Base-by-base conservation (phyloP, 2,797 vertebrate genomes). In the Antennarius maculatus region DNA sequence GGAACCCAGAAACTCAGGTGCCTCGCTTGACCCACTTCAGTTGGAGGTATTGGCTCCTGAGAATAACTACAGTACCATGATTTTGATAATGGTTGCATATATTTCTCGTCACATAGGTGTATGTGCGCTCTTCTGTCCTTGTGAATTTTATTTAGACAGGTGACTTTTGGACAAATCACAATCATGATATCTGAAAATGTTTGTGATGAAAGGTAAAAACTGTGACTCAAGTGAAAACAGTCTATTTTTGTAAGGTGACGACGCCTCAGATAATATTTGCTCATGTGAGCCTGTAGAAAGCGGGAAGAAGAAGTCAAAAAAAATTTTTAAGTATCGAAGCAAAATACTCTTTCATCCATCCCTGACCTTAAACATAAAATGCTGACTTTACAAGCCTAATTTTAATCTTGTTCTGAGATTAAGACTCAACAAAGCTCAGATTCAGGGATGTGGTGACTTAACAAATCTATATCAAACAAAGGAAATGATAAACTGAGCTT, bases 31-130 rank as follows among this genome's bases (percentile, higher is more conserved):
- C 17, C 34, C 23, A 23, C 23, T 54, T 28, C 51, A 65, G 41
- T 66, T 81, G 76, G 39, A 61, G 63, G 64, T 61, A 51, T 66
- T 61, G 45, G 50, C 71, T 77, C 54, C 55, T 69, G 62, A 70
- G 58, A 64, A 53, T 61, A 76, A 61, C 27, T 79, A n/a, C n/a
- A n/a, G n/a, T n/a, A 17, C 43, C 54, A 16, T 47, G 6, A 66
- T 78, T 83, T 85, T 79, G 63, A 79, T 72, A 12, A 71, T 41
- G 37, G 53, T 60, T 73, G 57, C 52, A 73, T 66, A 29, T 72
- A 75, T 53, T 76, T 16, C 37, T 67, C 73, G 56, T 72, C 61
- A 51, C 3, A 61, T 53, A 23, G 62, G 69, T 73, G 50, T 74
- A 39, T 39, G 29, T 68, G 60, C 66, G 67, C 51, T 47, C 18